Base-by-base conservation (phyloP, 2,113 vertebrate genomes). In the Panurus biarmicus region DNA sequence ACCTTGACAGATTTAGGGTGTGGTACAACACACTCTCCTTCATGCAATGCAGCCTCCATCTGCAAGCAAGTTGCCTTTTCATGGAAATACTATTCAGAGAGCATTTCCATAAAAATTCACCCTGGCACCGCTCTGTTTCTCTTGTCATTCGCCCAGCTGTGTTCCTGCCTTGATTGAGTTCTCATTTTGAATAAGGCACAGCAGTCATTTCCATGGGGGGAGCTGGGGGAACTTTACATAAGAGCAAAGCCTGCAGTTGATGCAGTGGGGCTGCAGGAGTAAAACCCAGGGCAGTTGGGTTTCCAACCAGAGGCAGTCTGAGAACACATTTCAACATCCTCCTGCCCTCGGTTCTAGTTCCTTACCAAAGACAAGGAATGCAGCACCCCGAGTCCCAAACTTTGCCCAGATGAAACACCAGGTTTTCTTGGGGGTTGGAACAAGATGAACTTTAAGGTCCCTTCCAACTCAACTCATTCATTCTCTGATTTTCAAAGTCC, bases 121-220 rank as follows among this genome's bases (percentile, higher is more conserved):
- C 92, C 92, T 96, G 95, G 96, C 91, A 35, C 40, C 0, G n/a
- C 20, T 95, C 31, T 97, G 93, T 96, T 97, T 95, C 96, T 96
- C 94, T 98, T 97, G 96, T 96, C 94, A 56, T 76, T 16, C 18
- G 8, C 96, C 97, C 97, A 97, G 96, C 94, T 97, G 96, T 97
- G 73, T 67, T 96, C 94, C 95, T 96, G 93, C 86, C 77, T 92
- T 71, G 96, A 96, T 44, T 74, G 96, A 96, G 88, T 95, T 97
- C 88, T 90, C 87, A 40, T 95, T 94, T 81, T 69, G 96, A 92
- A 81, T 87, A 89, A 90, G 86, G 80, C 76, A 91, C 67, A 92
- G 76, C 65, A 89, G 60, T 79, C 60, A 91, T 92, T 95, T 95
- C 72, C 74, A 29, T 9, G 31, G 76, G 14, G 78, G 47, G 13